Evolutionary conservation across 2,797 vertebrate genomes (phyloP).

Genomic region (Enteromius trimaculatus): DNA sequence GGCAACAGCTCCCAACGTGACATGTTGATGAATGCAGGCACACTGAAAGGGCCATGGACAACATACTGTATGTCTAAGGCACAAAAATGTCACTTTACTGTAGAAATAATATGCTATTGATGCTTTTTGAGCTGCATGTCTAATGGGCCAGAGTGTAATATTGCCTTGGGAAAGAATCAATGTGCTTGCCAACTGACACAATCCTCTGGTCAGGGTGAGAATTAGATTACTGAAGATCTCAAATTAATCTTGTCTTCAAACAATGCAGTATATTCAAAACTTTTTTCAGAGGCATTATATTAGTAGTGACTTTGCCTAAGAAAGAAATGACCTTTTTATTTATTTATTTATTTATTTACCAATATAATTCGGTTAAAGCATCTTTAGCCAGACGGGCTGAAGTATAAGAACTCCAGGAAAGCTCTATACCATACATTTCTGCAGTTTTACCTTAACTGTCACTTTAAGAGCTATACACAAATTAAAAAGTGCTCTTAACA

Average conservation of each 20-base stretch:
- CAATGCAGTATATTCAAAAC: conserved; percentile 7
- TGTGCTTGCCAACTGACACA: conserved; percentile 13
- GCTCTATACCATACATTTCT: background rate
- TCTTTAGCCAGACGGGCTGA: background rate
- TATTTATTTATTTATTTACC: conserved; percentile 14
- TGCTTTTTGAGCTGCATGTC: conserved; percentile 22
- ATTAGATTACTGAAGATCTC: conserved; percentile 18
- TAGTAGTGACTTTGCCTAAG: background rate
- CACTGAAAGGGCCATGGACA: conserved; percentile 16
- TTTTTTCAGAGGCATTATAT: conserved; percentile 2
- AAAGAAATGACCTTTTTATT: background rate
- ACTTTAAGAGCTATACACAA: background rate
- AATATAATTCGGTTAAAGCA: background rate
- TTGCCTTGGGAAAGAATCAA: conserved; percentile 34
- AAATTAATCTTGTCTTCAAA: conserved; percentile 12
- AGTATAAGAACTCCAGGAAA: background rate
- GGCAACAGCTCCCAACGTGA: conserved; percentile 36
- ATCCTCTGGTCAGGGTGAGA: conserved; percentile 35
- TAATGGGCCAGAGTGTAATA: conserved; percentile 16
- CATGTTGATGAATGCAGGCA: conserved; percentile 46
- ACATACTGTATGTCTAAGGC: conserved; percentile 13
- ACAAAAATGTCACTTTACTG: conserved; percentile 8
- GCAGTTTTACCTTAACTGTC: background rate
- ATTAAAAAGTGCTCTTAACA: background rate
- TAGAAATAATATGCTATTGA: conserved; percentile 13